Base-by-base conservation (phyloP, 2,888 invertebrate species). In the Vandiemenella viatica region DNA sequence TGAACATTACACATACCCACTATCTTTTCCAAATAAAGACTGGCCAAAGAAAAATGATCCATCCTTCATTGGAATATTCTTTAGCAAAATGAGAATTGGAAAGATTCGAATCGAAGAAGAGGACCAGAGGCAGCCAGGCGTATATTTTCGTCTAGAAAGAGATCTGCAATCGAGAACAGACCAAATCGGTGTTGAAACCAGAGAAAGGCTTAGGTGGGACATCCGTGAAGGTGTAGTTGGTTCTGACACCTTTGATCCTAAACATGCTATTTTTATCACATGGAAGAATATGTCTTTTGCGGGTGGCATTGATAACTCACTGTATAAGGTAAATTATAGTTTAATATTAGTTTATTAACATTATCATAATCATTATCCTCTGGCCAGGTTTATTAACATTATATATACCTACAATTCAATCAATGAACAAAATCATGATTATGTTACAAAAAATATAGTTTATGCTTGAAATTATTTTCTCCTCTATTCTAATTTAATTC, bases 241-340 rank as follows among this genome's bases (percentile, higher is more conserved):
- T 0, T 82, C 92, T 0, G 85, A 88, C 40, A 81, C 83, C 2
- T 97, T 96, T 68, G 75, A 80, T 56, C 92, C 96, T 0, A 90
- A 92, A 62, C 92, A 92, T 62, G 88, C 83, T 3, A 71, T 89
- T 50, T 85, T 92, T 52, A 77, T 88, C 48, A 96, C 96, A 0
- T 97, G 96, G 97, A 90, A 89, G 66, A 95, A 96, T 66, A 83
- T 95, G 68, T 87, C 91, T 0, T 92, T 92, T 64, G 79, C 86
- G 61, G 91, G 91, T 46, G 91, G 91, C 56, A 86, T 85, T 58
- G 81, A 80, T 55, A 80, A 82, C 64, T 78, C 85, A 0, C 67
- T 86, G n/a, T 80, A 70, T 61, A 74, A 69, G 69, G 83, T 83
- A 63, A 67, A 71, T 65, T n/a, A n/a, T n/a, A n/a, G n/a, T n/a